phyloP scores from a whole-genome alignment of 1,140 invertebrate genomes.

The Eupristina koningsbergeri region DNA sequence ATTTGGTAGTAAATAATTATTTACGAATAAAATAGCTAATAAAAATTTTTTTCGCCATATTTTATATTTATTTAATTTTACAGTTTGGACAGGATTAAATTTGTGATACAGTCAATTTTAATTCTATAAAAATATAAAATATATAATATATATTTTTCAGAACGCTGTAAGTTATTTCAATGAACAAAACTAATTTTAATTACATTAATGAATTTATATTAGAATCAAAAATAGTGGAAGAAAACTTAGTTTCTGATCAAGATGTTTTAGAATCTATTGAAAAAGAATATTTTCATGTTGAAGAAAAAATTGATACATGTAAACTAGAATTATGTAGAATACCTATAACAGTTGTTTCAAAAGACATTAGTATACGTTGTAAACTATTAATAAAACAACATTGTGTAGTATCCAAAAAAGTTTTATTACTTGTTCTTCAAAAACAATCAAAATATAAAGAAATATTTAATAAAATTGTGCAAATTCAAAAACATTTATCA shows the following conservation, averaged over 20 bases:
- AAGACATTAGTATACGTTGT: constrained; percentile 80
- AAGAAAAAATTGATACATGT: constrained; percentile 78
- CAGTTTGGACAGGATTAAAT: too few relatives aligned
- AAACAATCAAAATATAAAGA: constrained; percentile 88
- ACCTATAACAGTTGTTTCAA: constrained; percentile 77
- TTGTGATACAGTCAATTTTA: too few relatives aligned
- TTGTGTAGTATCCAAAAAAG: constrained; percentile 91
- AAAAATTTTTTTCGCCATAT: too few relatives aligned
- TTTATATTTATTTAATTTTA: too few relatives aligned
- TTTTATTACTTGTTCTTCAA: constrained; percentile 91
- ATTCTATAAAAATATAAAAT: too few relatives aligned
- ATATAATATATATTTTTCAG: too few relatives aligned
- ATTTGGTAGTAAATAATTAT: too few relatives aligned
- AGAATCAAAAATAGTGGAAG: not conserved
- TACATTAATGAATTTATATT: not conserved
- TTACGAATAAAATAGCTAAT: too few relatives aligned
- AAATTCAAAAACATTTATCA: constrained; percentile 83
- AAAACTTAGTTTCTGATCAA: constrained; percentile 76
- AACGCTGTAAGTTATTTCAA: not conserved
- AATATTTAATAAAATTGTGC: constrained; percentile 87
- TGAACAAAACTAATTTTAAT: not conserved
- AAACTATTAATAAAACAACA: constrained; percentile 82
- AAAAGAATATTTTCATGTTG: constrained; percentile 77
- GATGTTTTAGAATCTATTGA: constrained; percentile 84
- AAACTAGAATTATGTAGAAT: constrained; percentile 81